Evolutionary conservation across 2,888 invertebrate genomes (phyloP), one percentile per base, ranked within the genome.

Genomic region (Parnassius apollo): DNA sequence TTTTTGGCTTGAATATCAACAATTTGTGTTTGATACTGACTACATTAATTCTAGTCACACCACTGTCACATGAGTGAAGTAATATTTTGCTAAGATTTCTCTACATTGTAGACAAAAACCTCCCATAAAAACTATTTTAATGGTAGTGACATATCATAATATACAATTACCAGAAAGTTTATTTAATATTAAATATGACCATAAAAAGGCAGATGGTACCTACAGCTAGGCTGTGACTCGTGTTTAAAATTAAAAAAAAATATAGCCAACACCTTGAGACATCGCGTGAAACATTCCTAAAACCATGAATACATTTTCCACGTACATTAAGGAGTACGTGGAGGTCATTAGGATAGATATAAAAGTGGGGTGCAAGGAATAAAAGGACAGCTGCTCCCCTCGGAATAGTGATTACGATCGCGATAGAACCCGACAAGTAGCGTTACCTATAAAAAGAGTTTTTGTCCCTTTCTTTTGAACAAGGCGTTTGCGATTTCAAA

Each of bases 321-420:
- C 56, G 62, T 69, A 67, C 67, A 68, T 64, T 65, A 68, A 65
- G 46, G 62, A 46, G 51, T 59, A 61, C 56, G 66, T 67, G 68
- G 71, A 75, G 75, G 74, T 72, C 72, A 77, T 77, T 73, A 75
- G 74, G 72, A 73, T 72, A 74, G 74, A 66, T 66, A 71, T 66
- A 74, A 69, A 72, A 65, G 72, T 75, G 74, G 76, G 75, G 74
- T 71, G 75, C 70, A 67, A 68, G 68, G 66, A 64, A 69, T 75
- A 77, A 77, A 78, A 69, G 74, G 75, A 71, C 82, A 85, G 82
- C 83, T 84, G 84, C 77, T 76, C 75, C 73, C 72, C 74, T 72
- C n/a, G 42, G 68, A 72, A 74, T 72, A 73, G 69, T 77, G 81
- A 82, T 84, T 81, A 81, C 75, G 75, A 80, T 77, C 77, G 75